Percentiles rank a stretch among this genome's conserved stretches.
phyloP scores from a whole-genome alignment of 2,888 invertebrate species.

The Ditula angustiorana region DNA sequence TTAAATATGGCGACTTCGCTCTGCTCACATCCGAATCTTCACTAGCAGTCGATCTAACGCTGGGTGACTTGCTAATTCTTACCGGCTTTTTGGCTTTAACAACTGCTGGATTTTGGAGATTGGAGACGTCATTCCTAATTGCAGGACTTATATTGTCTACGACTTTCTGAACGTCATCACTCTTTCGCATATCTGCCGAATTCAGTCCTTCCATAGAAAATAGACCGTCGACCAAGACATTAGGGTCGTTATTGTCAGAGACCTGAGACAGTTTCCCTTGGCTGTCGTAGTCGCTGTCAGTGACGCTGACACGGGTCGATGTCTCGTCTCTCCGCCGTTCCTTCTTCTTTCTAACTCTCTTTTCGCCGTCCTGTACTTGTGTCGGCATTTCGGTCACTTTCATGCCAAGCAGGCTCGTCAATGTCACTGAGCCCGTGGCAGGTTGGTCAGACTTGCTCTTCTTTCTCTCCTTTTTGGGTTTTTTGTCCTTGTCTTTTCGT shows the following conservation, averaged over 20 bases:
- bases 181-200: slow-evolving; percentile 52
- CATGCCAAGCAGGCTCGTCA: slow-evolving; percentile 66
- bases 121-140: not conserved
- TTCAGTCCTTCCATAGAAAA: slow-evolving; percentile 71
- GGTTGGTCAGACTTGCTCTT: slow-evolving; percentile 43
- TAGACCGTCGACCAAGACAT: slow-evolving; percentile 65
- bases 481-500: slow-evolving; percentile 48
- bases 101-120: slow-evolving; percentile 1
- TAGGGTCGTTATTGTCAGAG: slow-evolving; percentile 56
- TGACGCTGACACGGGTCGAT: slow-evolving; percentile 41
- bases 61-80: not conserved
- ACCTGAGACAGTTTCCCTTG: slow-evolving; percentile 61
- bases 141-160: slow-evolving; percentile 30
- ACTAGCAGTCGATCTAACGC: slow-evolving; percentile 8
- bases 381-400: slow-evolving; percentile 56
- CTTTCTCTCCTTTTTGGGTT: slow-evolving; percentile 47
- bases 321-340: slow-evolving; percentile 25
- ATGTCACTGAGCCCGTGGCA: slow-evolving; percentile 52
- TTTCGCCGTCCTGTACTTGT: slow-evolving; percentile 26
- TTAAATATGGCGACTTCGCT: slow-evolving; percentile 30
- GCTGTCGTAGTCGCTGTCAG: slow-evolving; percentile 64
- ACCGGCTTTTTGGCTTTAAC: slow-evolving; percentile 2
- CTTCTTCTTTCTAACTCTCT: slow-evolving; percentile 39
- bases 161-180: slow-evolving; percentile 13
- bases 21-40: slow-evolving; percentile 24